Evolutionary conservation across 2,888 invertebrate species (phyloP).

Genomic region (Autographa gamma): DNA sequence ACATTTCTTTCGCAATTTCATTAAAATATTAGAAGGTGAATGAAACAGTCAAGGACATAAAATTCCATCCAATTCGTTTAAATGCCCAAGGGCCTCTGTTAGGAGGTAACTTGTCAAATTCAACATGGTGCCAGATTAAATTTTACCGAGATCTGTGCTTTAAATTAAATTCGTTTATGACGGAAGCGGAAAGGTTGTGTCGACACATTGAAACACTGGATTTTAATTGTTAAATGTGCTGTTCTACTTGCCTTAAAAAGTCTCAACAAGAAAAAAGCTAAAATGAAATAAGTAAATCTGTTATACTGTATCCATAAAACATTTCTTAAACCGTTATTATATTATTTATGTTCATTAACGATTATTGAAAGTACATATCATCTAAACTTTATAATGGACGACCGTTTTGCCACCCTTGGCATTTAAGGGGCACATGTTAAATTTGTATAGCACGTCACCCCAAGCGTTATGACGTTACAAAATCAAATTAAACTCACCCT

Average conservation of each 20-base stretch:
- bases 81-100: slow-evolving; percentile 55
- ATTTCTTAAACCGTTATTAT: neutral
- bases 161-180: slow-evolving; percentile 52
- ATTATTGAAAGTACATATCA: slow-evolving; percentile 1
- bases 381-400: slow-evolving; percentile 11
- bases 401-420: slow-evolving; percentile 13
- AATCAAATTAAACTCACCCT: neutral
- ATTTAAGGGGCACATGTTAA: slow-evolving; percentile 12
- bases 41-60: slow-evolving; percentile 53
- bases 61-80: slow-evolving; percentile 53
- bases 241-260: neutral
- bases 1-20: slow-evolving; percentile 37
- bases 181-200: slow-evolving; percentile 24
- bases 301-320: neutral
- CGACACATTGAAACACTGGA: slow-evolving; percentile 27
- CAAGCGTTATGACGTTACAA: slow-evolving; percentile 1
- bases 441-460: neutral
- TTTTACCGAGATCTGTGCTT: slow-evolving; percentile 46
- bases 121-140: slow-evolving; percentile 54
- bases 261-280: neutral
- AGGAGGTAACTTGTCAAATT: slow-evolving; percentile 69
- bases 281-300: neutral
- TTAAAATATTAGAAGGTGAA: slow-evolving; percentile 54
- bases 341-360: neutral
- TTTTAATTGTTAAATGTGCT: slow-evolving; percentile 8